Base-by-base conservation (phyloP, 1,140 invertebrate species). In the Neomicropteryx cornuta region DNA sequence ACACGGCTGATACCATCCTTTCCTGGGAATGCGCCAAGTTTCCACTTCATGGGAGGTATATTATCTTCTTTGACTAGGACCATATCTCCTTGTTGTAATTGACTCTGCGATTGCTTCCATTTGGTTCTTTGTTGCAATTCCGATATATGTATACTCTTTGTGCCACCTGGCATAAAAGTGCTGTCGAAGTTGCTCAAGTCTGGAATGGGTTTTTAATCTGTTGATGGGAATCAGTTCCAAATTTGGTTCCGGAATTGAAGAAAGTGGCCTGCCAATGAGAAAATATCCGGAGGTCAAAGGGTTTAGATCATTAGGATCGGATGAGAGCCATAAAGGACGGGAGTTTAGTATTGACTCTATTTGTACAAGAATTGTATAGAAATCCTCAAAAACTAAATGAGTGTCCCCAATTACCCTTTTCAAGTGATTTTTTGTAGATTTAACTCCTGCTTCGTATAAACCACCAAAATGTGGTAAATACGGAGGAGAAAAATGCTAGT, bases 241-340 rank as follows among this genome's bases (percentile, higher is more conserved):
- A 10, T 42, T 35, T 3, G 21, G 20, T 34, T 49, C 36, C n/a
- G 49, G 46, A 5, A 51, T 3, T 4, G 47, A 27, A 1, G 33
- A 41, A 3, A 58, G 40, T 2, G 50, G 37, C 14, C 33, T 24
- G 2, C 59, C 55, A 30, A 59, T 61, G 3, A 62, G 33, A 35
- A 64, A 64, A 46, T 64, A 55, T n/a, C 39, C 52, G 21, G 56
- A 56, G 8, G 59, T 59, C 5, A 58, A 32, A n/a, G 36, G 10
- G 1, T 13, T n/a, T 4, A 47, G 33, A 27, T 59, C 51, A 40
- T 50, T 33, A 33, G 49, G 43, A 42, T 52, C 46, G 29, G 24
- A 39, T 11, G 48, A 47, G 10, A 57, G 14, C 4, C 35, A 39
- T 4, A 62, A 19, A 3, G 58, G 57, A 2, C 60, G 31, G 2